Evolutionary conservation across 2,113 vertebrate genomes (phyloP).

Genomic region (Donacobius atricapilla): DNA sequence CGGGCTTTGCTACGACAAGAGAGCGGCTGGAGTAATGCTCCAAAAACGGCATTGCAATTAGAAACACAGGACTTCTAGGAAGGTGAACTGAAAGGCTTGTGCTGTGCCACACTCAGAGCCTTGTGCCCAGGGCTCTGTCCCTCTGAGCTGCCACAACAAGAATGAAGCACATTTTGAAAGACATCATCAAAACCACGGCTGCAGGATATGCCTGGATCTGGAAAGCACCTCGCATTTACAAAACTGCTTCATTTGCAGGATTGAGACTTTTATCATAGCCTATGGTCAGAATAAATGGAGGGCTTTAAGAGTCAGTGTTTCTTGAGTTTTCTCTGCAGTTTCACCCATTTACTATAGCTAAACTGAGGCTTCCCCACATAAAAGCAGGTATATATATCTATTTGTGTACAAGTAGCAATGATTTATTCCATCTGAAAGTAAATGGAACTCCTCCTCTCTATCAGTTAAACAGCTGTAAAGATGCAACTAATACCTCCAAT

Average conservation of each 20-base stretch:
- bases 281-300: not conserved
- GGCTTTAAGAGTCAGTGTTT: not conserved
- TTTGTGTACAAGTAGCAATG: not conserved
- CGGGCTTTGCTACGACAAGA: not conserved
- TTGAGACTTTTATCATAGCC: not conserved
- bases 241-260: not conserved
- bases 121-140: not conserved
- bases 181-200: not conserved
- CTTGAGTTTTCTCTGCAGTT: not conserved
- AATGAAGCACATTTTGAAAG: not conserved
- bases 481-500: not conserved
- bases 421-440: not conserved
- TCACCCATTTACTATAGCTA: not conserved
- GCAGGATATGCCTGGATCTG: not conserved
- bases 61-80: not conserved
- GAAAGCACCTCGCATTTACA: not conserved
- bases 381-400: not conserved
- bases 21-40: fast-evolving
- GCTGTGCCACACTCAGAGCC: not conserved
- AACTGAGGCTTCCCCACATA: not conserved
- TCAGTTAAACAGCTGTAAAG: not conserved
- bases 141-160: not conserved
- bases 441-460: not conserved
- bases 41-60: not conserved
- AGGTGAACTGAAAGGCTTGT: not conserved